Evolutionary conservation across 2,113 vertebrate species (phyloP), one percentile per base, ranked within the genome.

Genomic region (Nyctibius bracteatus): DNA sequence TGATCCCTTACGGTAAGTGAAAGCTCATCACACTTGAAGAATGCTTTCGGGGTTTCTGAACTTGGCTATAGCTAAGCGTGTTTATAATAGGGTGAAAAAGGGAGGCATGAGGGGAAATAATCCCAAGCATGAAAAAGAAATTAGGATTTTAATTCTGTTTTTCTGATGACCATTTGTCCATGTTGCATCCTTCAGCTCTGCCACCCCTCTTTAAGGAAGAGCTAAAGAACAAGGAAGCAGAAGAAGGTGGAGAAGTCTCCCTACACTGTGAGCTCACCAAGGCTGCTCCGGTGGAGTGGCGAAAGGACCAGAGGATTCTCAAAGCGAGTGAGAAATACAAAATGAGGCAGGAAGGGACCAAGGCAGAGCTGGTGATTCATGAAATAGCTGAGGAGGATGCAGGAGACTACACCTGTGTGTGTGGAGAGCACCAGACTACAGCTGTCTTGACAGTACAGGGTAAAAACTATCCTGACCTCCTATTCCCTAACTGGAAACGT

Each of bases 391-490:
- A 97, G 17, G 95, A 94, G 18, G 99, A 99, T 86, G 95, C 98
- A 27, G 99, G 98, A 6, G 41, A 95, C 70, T 99, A 94, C 92
- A 87, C 83, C 35, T 98, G 98, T 92, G 96, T 98, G 72, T 97
- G 98, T 61, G 97, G 98, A 81, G 98, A 98, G 77, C 98, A 98
- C 47, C 98, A 96, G 55, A 99, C 98, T 14, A 98, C 98, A 9
- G 98, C 98, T 54, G 95, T 75, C 0, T 19, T 99, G 73, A 98
- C 96, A 94, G 93, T 99, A 21, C 97, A 97, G 43, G 98, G 99
- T 99, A 98, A 97, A 93, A 90, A 54, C 12, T 27, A 14, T 21
- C 21, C 47, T 66, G 27, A 44, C 25, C 61, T 75, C 33, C 55
- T 63, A 2, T 71, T 54, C 65, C 37, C 82, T 65, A 28, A 2